Conservation (phyloP, 2,797 vertebrate genomes). For the Melanotaenia pygmaea region DNA sequence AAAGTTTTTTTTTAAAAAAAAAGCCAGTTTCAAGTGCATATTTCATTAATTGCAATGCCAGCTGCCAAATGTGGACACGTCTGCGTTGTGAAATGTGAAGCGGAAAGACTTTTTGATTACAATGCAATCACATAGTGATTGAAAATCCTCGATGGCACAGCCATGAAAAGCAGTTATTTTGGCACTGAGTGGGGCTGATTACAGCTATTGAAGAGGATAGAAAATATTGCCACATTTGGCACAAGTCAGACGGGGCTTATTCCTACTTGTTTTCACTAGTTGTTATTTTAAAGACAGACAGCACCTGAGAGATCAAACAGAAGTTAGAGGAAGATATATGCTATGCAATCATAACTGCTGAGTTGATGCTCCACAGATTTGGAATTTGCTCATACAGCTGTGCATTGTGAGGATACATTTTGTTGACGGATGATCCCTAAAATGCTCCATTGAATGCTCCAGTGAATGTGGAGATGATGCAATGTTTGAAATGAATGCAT, state of each 20-base stretch:
- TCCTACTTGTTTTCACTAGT: slow-evolving; percentile 4
- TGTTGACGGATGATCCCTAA: slow-evolving; percentile 34
- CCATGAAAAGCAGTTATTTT: slow-evolving; percentile 16
- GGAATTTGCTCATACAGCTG: slow-evolving; percentile 17
- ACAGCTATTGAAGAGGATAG: slow-evolving; percentile 24
- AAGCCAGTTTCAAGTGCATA: slow-evolving; percentile 17
- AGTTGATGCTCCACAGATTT: slow-evolving; percentile 25
- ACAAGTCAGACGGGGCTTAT: slow-evolving; percentile 26
- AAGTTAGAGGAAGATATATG: slow-evolving; percentile 14
- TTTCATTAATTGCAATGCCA: slow-evolving; percentile 48
- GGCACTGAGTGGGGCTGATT: slow-evolving; percentile 40
- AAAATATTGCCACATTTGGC: slow-evolving; percentile 23
- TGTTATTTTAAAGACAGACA: slow-evolving; percentile 16
- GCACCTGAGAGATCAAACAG: slow-evolving; percentile 34
- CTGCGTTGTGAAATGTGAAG: slow-evolving; percentile 52
- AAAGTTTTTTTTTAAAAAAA: slow-evolving; percentile 17
- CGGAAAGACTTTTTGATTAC: slow-evolving; percentile 56
- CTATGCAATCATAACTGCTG: slow-evolving; percentile 25
- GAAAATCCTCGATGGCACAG: slow-evolving; percentile 33
- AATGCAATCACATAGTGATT: slow-evolving; percentile 63
- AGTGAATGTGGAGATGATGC: slow-evolving; percentile 17
- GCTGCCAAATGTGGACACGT: slow-evolving; percentile 59
- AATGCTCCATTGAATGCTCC: too few species aligned
- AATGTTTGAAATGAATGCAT: slow-evolving; percentile 15
- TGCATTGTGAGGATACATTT: slow-evolving; percentile 2